Evolutionary conservation across 1,140 invertebrate genomes (phyloP), one percentile per base, ranked within the genome.

Genomic region (Drosophila pruinosa): DNA sequence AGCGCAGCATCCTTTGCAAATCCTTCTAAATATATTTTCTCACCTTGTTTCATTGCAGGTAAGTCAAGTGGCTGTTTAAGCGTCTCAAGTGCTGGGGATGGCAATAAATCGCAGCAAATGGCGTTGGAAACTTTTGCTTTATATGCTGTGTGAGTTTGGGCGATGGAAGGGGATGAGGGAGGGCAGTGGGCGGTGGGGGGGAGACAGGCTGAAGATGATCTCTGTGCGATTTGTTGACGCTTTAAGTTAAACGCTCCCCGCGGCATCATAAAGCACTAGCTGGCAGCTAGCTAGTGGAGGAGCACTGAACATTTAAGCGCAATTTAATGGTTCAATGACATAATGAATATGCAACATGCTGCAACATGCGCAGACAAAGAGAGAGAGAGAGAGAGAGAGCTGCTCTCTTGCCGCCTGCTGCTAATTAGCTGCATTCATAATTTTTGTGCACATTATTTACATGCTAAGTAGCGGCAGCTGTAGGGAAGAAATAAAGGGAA

Each of bases 391-490:
- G 7, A n/a, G 2, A 63, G 22, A 12, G 39, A 15, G 53, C 8
- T 45, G 36, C 14, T 28, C 62, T 56, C 68, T 19, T 34, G 43
- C 56, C 26, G 36, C 41, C 28, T 58, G 54, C 62, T 70, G 65
- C 83, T 88, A 88, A 88, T 88, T 88, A 88, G 83, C 83, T 88
- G 83, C 83, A 88, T 88, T 88, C 83, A 88, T 88, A 88, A 88
- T 88, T 88, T 73, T 77, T 62, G 72, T 75, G 82, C 75, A 88
- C 82, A 88, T 88, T 88, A 88, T 88, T 88, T 88, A 88, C 82
- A 88, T 88, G 75, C 78, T 88, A 88, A 88, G 82, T 70, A 77
- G 24, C 36, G 69, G 47, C 56, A 41, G 54, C 52, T 31, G 45
- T 28, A 59, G 12, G 41, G 38, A 59, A 36, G 10, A 52, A 14